Evolutionary conservation across 1,140 invertebrate species (phyloP).

Genomic region (Anastatus disparis): DNA sequence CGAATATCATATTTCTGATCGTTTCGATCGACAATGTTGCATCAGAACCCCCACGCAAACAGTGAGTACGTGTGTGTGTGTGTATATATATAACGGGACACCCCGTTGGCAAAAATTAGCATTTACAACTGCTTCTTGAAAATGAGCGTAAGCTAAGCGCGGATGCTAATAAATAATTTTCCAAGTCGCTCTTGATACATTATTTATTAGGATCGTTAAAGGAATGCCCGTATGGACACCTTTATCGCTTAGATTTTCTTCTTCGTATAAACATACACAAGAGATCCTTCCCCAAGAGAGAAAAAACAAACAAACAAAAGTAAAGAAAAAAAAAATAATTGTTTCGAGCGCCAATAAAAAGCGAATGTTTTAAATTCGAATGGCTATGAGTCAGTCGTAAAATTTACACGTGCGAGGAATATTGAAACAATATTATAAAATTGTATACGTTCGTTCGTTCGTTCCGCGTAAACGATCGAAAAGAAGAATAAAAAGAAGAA

Average conservation of each 20-base stretch:
- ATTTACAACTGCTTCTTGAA: slow-evolving; percentile 39
- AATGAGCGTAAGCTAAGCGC: slow-evolving; percentile 4
- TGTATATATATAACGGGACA: too few relatives aligned
- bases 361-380: too few relatives aligned
- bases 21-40: slow-evolving; percentile 13
- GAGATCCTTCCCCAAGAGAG: too few relatives aligned
- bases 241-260: slow-evolving; percentile 11
- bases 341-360: slow-evolving; percentile 4
- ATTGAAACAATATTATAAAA: slow-evolving; percentile 4
- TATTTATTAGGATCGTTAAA: slow-evolving; percentile 35
- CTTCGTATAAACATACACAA: too few relatives aligned
- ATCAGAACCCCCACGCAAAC: slow-evolving; percentile 23
- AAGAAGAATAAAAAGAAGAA: too few relatives aligned
- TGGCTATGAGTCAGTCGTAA: not conserved
- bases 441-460: not conserved
- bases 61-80: too few relatives aligned
- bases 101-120: slow-evolving; percentile 24
- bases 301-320: too few relatives aligned
- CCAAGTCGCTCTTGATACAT: slow-evolving; percentile 31
- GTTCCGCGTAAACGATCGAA: too few relatives aligned
- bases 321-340: not conserved
- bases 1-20: slow-evolving; percentile 21
- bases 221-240: slow-evolving; percentile 7
- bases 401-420: slow-evolving; percentile 6
- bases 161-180: slow-evolving; percentile 32